phyloP scores from a whole-genome alignment of 2,888 invertebrate genomes.

The Oscheius sp. region DNA sequence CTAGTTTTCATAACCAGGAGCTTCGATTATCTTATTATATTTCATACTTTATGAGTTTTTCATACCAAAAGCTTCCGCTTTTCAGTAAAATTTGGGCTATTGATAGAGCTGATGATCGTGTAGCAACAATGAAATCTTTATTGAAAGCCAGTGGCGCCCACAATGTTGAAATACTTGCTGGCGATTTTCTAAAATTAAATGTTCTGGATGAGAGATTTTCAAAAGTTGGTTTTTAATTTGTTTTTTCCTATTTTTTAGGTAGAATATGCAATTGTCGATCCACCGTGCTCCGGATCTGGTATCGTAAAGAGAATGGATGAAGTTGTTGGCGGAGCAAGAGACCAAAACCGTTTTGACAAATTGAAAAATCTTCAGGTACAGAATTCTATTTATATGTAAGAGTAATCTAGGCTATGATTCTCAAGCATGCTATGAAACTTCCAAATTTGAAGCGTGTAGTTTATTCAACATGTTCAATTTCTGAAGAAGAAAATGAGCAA shows the following conservation, averaged over 20 bases:
- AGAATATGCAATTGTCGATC: constrained; percentile 92
- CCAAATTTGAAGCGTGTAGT: constrained; percentile 85
- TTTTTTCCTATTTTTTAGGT: constrained; percentile 74
- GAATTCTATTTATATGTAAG: not conserved
- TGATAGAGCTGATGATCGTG: constrained; percentile 80
- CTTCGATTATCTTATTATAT: too few relatives aligned
- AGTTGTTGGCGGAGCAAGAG: constrained; percentile 49
- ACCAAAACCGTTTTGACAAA: constrained; percentile 57
- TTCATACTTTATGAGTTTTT: too few relatives aligned
- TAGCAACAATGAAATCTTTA: constrained; percentile 77
- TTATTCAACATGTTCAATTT: constrained; percentile 94
- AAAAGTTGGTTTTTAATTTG: constrained; percentile 34
- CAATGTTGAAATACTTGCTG: constrained; percentile 78
- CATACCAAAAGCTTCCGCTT: too few relatives aligned
- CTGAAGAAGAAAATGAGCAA: constrained; percentile 89
- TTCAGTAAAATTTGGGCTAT: constrained; percentile 79
- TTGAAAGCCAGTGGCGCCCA: constrained; percentile 77
- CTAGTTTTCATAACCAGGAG: not conserved
- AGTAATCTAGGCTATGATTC: constrained; percentile 79
- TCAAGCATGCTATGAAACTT: constrained; percentile 86
- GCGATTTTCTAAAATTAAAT: constrained; percentile 80
- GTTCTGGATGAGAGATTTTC: constrained; percentile 72
- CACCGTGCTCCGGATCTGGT: constrained; percentile 95
- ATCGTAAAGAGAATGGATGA: constrained; percentile 69
- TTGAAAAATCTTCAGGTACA: constrained; percentile 67